A percentile compares a stretch with the other conserved stretches of the same genome.
Evolutionary conservation across 1,140 invertebrate species (phyloP).

Genomic region (Zophobas morio): DNA sequence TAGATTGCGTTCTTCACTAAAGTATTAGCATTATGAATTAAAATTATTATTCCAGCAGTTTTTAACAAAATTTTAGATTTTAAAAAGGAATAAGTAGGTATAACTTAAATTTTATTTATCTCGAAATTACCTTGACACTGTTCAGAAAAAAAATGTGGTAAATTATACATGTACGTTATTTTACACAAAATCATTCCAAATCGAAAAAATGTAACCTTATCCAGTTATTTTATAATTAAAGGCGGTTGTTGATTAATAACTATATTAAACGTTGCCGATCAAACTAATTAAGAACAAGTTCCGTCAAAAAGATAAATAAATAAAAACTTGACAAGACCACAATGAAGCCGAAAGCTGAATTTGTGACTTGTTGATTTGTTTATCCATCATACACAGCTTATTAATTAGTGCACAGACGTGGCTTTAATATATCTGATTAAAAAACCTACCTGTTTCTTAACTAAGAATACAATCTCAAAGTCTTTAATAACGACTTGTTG

Average conservation of each 20-base stretch:
- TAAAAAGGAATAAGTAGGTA: no score
- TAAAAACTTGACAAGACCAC: conserved; percentile 20
- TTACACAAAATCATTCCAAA: no score
- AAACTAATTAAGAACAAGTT: conserved; percentile 22
- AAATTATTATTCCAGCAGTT: no score
- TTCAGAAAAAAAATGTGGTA: no score
- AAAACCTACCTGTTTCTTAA: conserved; percentile 23
- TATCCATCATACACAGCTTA: conserved; percentile 19
- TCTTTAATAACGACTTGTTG: no score
- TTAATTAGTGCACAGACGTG: conserved; percentile 32
- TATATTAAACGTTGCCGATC: neutral
- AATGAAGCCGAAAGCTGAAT: conserved; percentile 15
- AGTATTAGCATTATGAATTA: no score
- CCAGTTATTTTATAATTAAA: conserved; percentile 6
- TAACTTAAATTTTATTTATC: no score
- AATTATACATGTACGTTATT: no score
- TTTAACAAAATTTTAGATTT: no score
- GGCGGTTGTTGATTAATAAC: neutral
- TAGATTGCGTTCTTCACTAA: no score
- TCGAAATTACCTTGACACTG: no score
- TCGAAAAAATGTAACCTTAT: neutral
- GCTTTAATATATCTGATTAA: conserved; percentile 8
- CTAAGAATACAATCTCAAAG: neutral
- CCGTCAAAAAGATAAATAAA: conserved; percentile 37
- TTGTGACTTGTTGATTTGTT: conserved; percentile 27